Evolutionary conservation across 2,888 invertebrate genomes (phyloP), one percentile per base, ranked within the genome.

Genomic region (Augochlorella aurata): DNA sequence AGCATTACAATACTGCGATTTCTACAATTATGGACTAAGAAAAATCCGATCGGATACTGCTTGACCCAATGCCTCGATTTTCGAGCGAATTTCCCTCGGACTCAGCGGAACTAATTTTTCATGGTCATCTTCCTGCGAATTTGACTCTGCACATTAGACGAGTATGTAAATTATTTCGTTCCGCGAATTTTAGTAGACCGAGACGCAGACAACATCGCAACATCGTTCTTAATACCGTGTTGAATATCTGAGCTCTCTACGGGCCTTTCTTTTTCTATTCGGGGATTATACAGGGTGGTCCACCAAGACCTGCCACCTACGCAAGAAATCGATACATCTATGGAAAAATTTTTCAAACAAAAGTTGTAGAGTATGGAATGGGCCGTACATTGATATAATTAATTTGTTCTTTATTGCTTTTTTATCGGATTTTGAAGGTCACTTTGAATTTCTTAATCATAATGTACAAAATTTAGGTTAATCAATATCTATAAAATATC

Each of bases 181-280:
- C 49, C 68, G 45, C 54, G 38, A 24, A 12, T 29, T 67, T 80
- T 72, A 80, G 52, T 77, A 77, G 79, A 80, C 61, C 79, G 58
- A 29, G 47, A 65, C 67, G 52, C 18, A 61, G 68, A 18, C 77
- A 77, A 52, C 67, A 63, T 61, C 45, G 54, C 47, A 44, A 12
- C 74, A 9, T 44, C 29, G 21, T 29, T n/a, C 45, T 50, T 75
- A 75, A 75, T 69, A 18, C 68, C 21, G 7, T 8, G 44, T 24
- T n/a, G 4, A 24, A 24, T 9, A 49, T 14, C n/a, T 7, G 21
- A 45, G 45, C 79, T 81, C 73, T 74, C 79, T 49, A 70, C 45
- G 29, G 21, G 45, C 14, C 29, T 21, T 29, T 44, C 5, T 67
- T 47, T 54, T 24, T 29, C 50, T 24, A 2, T 14, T 12, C 14